Conservation (phyloP, 2,888 invertebrate species). For the Philhelius pedissequus region DNA sequence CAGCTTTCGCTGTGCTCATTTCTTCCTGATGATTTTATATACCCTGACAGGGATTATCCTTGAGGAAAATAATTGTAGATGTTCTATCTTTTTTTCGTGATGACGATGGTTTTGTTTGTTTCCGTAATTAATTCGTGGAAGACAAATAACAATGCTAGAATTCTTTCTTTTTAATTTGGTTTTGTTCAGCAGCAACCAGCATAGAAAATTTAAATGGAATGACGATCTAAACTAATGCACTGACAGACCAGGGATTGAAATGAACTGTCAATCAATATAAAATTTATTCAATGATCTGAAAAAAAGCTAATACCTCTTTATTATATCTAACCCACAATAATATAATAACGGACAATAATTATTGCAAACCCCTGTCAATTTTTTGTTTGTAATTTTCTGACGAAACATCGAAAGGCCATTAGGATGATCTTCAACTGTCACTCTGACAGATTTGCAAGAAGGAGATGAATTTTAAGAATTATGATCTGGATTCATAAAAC, state of each 20-base stretch:
- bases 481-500: neutral
- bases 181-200: neutral
- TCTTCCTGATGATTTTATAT: neutral
- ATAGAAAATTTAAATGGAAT: constrained; percentile 11
- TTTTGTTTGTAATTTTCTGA: neutral
- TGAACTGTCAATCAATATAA: constrained; percentile 46
- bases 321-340: neutral
- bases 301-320: constrained; percentile 14
- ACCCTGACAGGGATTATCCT: constrained; percentile 45
- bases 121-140: constrained; percentile 28
- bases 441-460: constrained; percentile 38
- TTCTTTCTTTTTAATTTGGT: neutral
- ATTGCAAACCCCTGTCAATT: constrained; percentile 32
- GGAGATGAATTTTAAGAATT: constrained; percentile 4
- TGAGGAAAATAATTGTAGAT: constrained; percentile 6
- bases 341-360: neutral
- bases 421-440: constrained; percentile 60
- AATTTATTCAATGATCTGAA: constrained; percentile 3
- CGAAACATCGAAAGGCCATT: constrained; percentile 57
- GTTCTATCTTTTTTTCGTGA: neutral
- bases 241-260: neutral
- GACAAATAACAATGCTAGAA: neutral
- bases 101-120: constrained; percentile 23
- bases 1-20: constrained; percentile 28
- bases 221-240: constrained; percentile 19